phyloP scores from a whole-genome alignment of 2,113 vertebrate species.

The Lycocorax pyrrhopterus region DNA sequence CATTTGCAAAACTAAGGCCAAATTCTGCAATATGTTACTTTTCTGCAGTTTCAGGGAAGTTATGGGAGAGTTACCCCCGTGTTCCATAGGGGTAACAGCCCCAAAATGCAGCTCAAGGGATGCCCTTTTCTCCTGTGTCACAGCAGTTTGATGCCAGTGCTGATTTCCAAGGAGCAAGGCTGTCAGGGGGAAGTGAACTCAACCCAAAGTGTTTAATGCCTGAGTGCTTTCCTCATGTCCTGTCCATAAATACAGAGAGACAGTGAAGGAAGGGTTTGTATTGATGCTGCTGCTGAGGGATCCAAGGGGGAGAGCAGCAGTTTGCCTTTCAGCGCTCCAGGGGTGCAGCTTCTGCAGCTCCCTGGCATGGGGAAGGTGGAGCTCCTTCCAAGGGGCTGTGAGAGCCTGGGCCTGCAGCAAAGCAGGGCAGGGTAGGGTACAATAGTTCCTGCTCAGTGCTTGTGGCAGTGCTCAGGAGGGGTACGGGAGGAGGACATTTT shows the following conservation, averaged over 20 bases:
- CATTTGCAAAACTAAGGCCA: constrained; percentile 43
- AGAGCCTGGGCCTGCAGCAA: neutral
- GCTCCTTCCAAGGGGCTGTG: neutral
- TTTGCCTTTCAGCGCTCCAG: neutral
- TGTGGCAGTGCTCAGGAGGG: neutral
- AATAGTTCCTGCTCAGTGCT: neutral
- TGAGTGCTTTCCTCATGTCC: neutral
- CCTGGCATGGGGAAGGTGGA: neutral
- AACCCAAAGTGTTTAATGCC: neutral
- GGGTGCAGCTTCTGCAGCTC: neutral
- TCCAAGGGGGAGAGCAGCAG: neutral
- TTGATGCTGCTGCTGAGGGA: neutral
- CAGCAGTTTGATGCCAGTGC: neutral
- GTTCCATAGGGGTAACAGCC: neutral
- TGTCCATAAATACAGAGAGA: neutral
- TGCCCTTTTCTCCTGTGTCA: neutral
- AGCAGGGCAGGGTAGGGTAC: neutral
- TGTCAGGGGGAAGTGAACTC: neutral
- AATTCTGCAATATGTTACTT: constrained; percentile 36
- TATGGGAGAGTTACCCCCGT: neutral
- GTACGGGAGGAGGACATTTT: neutral
- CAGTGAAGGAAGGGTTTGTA: neutral
- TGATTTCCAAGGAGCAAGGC: neutral
- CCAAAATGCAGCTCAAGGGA: neutral
- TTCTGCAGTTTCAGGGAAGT: constrained; percentile 23